Base-by-base conservation (phyloP, 2,113 vertebrate genomes). In the Ondatra zibethicus region DNA sequence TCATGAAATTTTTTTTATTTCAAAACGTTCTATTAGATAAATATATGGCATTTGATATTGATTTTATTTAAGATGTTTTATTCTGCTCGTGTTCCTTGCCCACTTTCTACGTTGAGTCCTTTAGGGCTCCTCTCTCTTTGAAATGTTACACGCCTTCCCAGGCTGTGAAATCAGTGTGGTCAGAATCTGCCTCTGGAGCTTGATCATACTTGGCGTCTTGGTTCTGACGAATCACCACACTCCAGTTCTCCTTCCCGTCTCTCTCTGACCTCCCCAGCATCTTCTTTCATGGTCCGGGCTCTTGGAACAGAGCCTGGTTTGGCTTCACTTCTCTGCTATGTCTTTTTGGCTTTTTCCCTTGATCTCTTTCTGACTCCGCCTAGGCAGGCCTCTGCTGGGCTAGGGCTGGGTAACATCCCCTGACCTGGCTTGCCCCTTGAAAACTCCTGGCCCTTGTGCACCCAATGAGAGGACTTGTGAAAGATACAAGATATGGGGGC, bases 11-110 rank as follows among this genome's bases (percentile, higher is more conserved):
- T 65, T 75, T 82, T 94, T 89, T 92, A 47, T 76, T 93, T 65
- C 13, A 82, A 91, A 87, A 89, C 52, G 27, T 73, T 33, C 42
- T 96, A 31, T 45, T 89, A 91, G 45, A 86, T 90, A 52, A 93
- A 87, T 65, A 55, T 65, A 42, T 92, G 78, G 12, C 12, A 76
- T 73, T 95, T 84, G 31, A 52, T 89, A 36, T 90, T 81, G 94
- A 70, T 90, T 97, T 95, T 68, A 72, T 95, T 94, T 75, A 7
- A 89, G 47, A 50, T 89, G 29, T 96, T 96, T 91, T 61, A 33
- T 94, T 70, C 66, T 96, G 87, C 36, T 9, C 68, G 31, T 89
- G 13, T 82, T 92, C 25, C 89, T 95, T 90, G 27, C 27, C 87
- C 27, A 77, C 75, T 94, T 94, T 84, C 92, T 93, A 33, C 76